Evolutionary conservation across 2,113 vertebrate genomes (phyloP).

Genomic region (Rynchops niger): DNA sequence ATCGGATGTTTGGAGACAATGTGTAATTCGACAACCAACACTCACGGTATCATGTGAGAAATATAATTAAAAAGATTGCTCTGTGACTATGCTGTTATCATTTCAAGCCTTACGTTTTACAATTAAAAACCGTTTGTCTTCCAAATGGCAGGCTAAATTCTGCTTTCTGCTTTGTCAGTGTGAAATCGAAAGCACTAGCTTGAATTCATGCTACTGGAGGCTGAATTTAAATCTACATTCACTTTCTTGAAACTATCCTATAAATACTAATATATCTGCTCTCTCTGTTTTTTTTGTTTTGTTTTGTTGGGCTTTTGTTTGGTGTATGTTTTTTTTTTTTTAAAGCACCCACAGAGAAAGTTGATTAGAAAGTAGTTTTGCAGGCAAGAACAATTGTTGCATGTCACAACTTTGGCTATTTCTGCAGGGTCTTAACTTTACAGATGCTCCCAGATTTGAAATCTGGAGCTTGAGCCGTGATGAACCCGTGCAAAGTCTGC

Average conservation of each 20-base stretch:
- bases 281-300: not conserved
- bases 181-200: not conserved
- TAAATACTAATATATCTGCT: not conserved
- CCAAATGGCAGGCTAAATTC: not conserved
- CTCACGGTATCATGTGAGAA: not conserved
- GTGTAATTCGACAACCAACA: conserved; percentile 14
- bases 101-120: not conserved
- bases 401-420: not conserved
- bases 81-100: not conserved
- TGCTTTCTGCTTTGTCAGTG: not conserved
- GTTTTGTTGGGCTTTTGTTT: too few relatives aligned
- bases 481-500: conserved; percentile 38
- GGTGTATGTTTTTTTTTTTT: not conserved
- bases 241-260: not conserved
- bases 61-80: not conserved
- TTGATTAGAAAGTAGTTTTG: not conserved
- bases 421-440: conserved; percentile 10
- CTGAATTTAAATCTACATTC: not conserved
- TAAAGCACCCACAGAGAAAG: not conserved
- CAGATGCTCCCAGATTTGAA: conserved; percentile 15
- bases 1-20: conserved; percentile 11
- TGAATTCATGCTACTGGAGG: not conserved
- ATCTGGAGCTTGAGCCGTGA: conserved; percentile 10
- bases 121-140: not conserved
- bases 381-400: conserved; percentile 19